phyloP scores from a whole-genome alignment of 2,113 vertebrate species.

The Gyps fulvus region DNA sequence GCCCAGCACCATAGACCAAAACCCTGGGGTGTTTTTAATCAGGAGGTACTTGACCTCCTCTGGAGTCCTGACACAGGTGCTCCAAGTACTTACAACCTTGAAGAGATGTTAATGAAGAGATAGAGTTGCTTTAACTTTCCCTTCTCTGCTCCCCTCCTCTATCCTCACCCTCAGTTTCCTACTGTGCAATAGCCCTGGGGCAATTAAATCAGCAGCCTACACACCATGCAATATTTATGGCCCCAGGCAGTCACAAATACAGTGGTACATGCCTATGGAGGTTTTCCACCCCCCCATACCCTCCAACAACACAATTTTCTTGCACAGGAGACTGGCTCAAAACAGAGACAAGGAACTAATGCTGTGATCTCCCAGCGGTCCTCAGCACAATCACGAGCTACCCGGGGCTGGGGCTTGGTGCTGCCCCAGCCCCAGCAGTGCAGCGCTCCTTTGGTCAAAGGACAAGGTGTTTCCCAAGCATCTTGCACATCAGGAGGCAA shows the following conservation, averaged over 20 bases:
- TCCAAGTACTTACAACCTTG: neutral
- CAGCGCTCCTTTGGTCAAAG: neutral
- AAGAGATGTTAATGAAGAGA: neutral
- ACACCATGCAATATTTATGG: neutral
- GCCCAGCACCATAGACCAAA: neutral
- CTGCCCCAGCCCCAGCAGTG: neutral
- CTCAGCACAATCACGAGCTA: neutral
- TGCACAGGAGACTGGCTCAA: neutral
- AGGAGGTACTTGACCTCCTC: neutral
- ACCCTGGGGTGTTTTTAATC: neutral
- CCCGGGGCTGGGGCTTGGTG: neutral
- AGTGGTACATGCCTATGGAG: neutral
- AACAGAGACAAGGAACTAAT: neutral
- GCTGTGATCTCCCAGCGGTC: neutral
- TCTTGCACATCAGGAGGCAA: neutral
- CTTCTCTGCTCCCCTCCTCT: neutral
- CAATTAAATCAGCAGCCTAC: neutral
- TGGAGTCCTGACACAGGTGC: neutral
- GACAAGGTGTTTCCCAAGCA: neutral
- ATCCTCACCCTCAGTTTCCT: neutral
- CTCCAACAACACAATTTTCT: neutral
- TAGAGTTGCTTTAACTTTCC: neutral
- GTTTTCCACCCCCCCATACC: neutral
- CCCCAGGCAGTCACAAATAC: neutral
- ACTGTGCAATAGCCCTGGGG: neutral